Evolutionary conservation across 2,888 invertebrate genomes (phyloP), one percentile per base, ranked within the genome.

Genomic region (Entomobrya multifasciata): DNA sequence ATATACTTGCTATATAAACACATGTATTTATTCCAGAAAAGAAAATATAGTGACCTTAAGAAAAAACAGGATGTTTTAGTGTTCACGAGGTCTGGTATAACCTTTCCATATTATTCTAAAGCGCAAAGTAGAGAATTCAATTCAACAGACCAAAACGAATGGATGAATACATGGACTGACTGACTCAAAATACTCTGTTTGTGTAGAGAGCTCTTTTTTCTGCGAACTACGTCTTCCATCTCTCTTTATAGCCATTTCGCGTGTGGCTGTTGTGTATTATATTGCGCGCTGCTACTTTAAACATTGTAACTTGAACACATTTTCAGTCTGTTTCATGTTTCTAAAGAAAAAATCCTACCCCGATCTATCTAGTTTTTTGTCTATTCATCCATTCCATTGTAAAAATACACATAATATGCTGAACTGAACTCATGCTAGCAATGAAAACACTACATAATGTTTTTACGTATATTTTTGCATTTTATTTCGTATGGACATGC

Each of bases 41-140:
- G n/a, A n/a, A 36, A 27, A 0, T n/a, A 11, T 10, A 62, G 78
- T n/a, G 57, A 76, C 76, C 57, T 57, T 55, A 76, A 76, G 76
- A 78, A 62, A 36, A 78, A 78, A 22, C 60, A 77, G 41, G 77
- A 57, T 77, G 44, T 77, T n/a, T n/a, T n/a, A n/a, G n/a, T n/a
- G 60, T 41, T 60, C 17, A 41, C 27, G 27, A 17, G 4, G 30
- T 74, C 41, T 44, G 10, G 20, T 55, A 52, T 55, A 74, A 74
- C 74, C 74, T 74, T 74, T 52, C 74, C 52, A 74, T 74, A 36
- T n/a, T 25, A 60, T 60, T 60, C 20, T 41, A 44, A 62, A 60
- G 44, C 47, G 44, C 25, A 30, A 25, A 25, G 22, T 20, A 27
- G 22, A 70, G 22, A 74, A 44, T 20, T 6, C 27, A 36, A 55